Conservation (phyloP, 2,113 vertebrate genomes). For the Megaleporinus macrocephalus region DNA sequence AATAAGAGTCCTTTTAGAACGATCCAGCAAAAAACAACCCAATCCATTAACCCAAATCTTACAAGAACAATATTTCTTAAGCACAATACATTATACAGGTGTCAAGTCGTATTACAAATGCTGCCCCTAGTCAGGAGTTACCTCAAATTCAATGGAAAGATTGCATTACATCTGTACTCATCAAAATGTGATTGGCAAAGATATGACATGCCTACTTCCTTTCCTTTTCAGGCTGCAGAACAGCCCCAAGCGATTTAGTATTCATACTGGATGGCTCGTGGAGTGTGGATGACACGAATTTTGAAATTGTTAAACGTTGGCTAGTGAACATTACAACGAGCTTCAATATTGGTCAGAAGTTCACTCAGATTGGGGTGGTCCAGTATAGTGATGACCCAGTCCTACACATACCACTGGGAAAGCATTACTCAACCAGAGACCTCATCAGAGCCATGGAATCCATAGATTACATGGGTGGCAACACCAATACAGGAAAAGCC, state of each 20-base stretch:
- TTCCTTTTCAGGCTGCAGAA: constrained; percentile 87
- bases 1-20: too few relatives aligned
- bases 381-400: constrained; percentile 94
- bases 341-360: constrained; percentile 94
- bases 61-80: too few relatives aligned
- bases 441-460: constrained; percentile 86
- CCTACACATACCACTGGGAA: constrained; percentile 91
- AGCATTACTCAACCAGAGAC: constrained; percentile 78
- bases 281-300: constrained; percentile 94
- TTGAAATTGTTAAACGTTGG: constrained; percentile 97
- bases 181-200: neutral
- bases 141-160: too few relatives aligned
- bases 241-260: constrained; percentile 91
- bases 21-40: too few relatives aligned
- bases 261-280: constrained; percentile 97
- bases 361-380: constrained; percentile 94
- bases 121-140: too few relatives aligned
- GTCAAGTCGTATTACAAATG: too few relatives aligned
- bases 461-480: constrained; percentile 93
- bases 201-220: constrained; percentile 41
- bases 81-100: too few relatives aligned
- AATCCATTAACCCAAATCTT: too few relatives aligned
- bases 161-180: neutral
- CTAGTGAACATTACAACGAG: constrained; percentile 93
- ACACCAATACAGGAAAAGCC: constrained; percentile 92